A percentile compares a stretch with the other conserved stretches of the same genome.
phyloP scores from a whole-genome alignment of 2,113 vertebrate species.

The Empidonax traillii region DNA sequence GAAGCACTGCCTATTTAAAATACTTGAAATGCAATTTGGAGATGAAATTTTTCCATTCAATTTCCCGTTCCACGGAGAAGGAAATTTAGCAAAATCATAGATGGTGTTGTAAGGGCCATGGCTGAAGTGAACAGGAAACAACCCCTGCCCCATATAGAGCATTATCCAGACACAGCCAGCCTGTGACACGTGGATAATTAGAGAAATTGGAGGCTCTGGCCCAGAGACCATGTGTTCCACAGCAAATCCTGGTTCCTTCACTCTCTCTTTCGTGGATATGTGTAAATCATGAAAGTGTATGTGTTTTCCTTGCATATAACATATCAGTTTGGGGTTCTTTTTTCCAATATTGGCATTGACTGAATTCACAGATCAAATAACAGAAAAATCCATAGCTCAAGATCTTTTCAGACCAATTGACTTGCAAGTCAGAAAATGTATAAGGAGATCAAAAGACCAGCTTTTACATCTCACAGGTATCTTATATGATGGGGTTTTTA shows the following conservation, averaged over 20 bases:
- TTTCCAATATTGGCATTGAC: neutral
- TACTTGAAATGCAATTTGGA: constrained; percentile 16
- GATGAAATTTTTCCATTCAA: constrained; percentile 18
- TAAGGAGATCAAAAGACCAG: neutral
- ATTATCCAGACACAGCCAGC: constrained; percentile 22
- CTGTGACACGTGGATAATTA: neutral
- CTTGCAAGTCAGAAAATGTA: neutral
- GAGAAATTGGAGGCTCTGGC: constrained; percentile 29
- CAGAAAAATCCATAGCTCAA: neutral
- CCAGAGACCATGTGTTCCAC: constrained; percentile 3
- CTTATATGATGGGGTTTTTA: neutral
- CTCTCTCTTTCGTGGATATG: neutral
- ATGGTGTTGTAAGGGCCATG: neutral
- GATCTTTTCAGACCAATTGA: neutral
- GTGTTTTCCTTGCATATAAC: neutral
- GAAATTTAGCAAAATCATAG: constrained; percentile 11
- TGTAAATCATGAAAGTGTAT: neutral
- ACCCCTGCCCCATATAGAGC: neutral
- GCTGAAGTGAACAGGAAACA: neutral
- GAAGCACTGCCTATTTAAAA: constrained; percentile 21
- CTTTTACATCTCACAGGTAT: neutral
- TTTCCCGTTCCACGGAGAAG: neutral
- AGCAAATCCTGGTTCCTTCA: constrained; percentile 18
- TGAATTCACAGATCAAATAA: neutral
- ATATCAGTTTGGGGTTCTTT: neutral